Conservation (phyloP, 2,888 invertebrate species). For the Gisinianus flammeolus region DNA sequence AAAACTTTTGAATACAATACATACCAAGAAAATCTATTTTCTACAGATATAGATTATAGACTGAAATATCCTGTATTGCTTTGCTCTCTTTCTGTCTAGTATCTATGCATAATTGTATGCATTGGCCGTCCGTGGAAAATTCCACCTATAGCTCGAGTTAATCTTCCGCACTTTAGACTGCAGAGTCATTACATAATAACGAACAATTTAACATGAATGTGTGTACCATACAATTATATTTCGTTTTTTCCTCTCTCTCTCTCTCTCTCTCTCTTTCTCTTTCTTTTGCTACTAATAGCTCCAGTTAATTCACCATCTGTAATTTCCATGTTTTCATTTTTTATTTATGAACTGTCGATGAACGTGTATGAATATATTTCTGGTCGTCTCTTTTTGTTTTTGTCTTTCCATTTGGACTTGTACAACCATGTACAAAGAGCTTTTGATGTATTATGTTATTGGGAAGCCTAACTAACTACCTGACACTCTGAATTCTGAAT, state of each 20-base stretch:
- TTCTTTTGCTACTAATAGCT: neutral
- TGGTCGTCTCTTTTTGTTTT: too few relatives aligned
- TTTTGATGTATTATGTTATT: neutral
- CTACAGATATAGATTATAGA: too few relatives aligned
- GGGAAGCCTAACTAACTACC: neutral
- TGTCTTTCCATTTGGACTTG: too few relatives aligned
- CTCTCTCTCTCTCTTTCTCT: constrained; percentile 23
- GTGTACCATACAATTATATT: neutral
- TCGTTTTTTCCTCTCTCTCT: neutral
- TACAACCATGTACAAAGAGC: neutral
- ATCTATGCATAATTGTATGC: too few relatives aligned
- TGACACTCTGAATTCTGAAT: neutral
- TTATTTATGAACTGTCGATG: too few relatives aligned
- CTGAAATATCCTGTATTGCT: too few relatives aligned
- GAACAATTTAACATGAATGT: constrained; percentile 1
- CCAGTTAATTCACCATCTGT: neutral
- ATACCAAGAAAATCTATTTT: too few relatives aligned
- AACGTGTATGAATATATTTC: too few relatives aligned
- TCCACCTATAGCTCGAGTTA: too few relatives aligned
- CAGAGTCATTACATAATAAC: too few relatives aligned
- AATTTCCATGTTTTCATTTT: neutral
- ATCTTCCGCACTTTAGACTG: too few relatives aligned
- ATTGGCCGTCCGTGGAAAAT: neutral
- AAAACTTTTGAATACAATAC: neutral
- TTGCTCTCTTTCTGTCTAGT: too few relatives aligned